These are phyloP conservation scores for Stramonita haemastoma DNA, from an alignment of 2,888 invertebrate genomes.

Conservation along the genomic window DNA sequence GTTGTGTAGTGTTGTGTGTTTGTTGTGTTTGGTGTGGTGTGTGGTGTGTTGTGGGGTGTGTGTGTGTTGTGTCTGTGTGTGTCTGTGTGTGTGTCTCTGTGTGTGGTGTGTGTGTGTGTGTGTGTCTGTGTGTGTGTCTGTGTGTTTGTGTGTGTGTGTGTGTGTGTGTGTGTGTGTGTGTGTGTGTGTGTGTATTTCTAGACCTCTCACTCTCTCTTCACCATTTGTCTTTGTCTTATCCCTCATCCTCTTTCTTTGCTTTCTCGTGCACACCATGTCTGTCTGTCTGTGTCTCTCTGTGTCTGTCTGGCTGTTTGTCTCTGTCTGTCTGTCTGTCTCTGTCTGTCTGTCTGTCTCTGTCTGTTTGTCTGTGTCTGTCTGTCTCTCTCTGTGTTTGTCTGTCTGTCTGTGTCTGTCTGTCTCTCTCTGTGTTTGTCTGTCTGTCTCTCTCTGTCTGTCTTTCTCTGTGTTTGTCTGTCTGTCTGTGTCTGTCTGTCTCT, in stretches of 20 bases:
- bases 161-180: background rate
- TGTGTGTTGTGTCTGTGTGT: constrained; percentile 26
- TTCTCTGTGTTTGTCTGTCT: constrained; percentile 8
- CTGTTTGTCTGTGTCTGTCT: constrained; percentile 46
- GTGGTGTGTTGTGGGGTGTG: background rate
- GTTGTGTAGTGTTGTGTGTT: background rate
- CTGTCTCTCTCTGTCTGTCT: too few species aligned
- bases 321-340: too few species aligned
- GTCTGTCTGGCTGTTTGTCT: too few species aligned
- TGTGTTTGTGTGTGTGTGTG: constrained; percentile 6
- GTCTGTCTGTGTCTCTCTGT: too few species aligned
- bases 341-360: too few species aligned
- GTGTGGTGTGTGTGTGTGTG: constrained; percentile 25
- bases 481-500: constrained; percentile 46
- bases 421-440: too few species aligned
- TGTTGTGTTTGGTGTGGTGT: too few species aligned
- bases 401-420: too few species aligned
- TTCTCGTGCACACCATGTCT: background rate
- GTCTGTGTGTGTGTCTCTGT: constrained; percentile 13
- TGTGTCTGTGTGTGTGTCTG: constrained; percentile 28
- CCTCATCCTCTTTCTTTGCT: constrained; percentile 26
- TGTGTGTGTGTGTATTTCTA: too few species aligned
- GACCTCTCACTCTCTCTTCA: too few species aligned
- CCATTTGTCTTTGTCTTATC: background rate
- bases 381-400: constrained; percentile 9